Base-by-base conservation (phyloP, 2,113 vertebrate species). In the Plectropomus leopardus region DNA sequence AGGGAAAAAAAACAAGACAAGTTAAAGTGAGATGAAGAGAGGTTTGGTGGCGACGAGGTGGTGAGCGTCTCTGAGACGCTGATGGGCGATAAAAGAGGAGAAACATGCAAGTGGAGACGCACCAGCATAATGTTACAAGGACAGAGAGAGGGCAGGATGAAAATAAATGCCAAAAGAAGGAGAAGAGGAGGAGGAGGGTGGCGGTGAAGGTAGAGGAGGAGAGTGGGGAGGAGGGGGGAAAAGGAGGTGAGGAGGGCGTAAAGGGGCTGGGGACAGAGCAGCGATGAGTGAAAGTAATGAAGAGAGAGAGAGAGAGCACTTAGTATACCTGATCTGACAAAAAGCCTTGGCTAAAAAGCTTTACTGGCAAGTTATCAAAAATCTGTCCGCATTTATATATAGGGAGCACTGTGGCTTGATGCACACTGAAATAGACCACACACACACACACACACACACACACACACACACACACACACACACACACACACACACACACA, bases 321-420 rank as follows among this genome's bases (percentile, higher is more conserved):
- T 88, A 89, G 85, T 84, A 60, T 64, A 89, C 80, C 53, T 86
- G 78, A 72, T 83, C 82, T 78, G 54, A 87, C 88, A 73, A 87
- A 90, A 84, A 76, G 82, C 78, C 48, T 60, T 0, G 24, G 75
- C 84, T 88, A 88, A 89, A 93, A 82, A 92, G 90, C 90, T 90
- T 87, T 63, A 34, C 86, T 88, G 88, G 90, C 91, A 86, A 11
- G 42, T 71, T 68, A 66, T 86, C 92, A 91, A 88, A 85, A 87
- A 80, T 51, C 71, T 54, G 64, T 65, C 70, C 11, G 0, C 47
- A n/a, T 79, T 76, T 84, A 71, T 83, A 1, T 54, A 82, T 23
- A 45, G 72, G 65, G 53, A 50, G 78, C 50, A 45, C 21, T 5
- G 16, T 48, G 36, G 34, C 24, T 58, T 50, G 36, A 78, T 45